phyloP scores from a whole-genome alignment of 2,888 invertebrate genomes.

The Eristalis pertinax region DNA sequence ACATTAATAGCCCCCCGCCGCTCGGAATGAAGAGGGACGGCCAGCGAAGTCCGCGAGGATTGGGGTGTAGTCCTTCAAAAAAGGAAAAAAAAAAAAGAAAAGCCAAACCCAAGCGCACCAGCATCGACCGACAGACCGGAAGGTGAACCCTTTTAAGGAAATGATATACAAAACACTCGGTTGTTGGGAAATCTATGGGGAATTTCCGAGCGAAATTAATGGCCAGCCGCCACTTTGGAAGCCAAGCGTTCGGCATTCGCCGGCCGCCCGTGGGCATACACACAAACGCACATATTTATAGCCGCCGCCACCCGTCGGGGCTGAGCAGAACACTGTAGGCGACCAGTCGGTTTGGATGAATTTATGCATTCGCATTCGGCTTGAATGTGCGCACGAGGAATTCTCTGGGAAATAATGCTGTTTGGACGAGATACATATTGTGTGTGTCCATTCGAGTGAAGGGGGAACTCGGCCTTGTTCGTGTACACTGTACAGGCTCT shows the following conservation, averaged over 20 bases:
- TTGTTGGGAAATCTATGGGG: constrained; percentile 61
- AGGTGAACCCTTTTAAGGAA: constrained; percentile 78
- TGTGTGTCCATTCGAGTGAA: not conserved
- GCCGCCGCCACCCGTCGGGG: too few relatives aligned
- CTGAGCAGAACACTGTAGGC: not conserved
- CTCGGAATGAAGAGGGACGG: not conserved
- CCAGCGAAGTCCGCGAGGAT: not conserved
- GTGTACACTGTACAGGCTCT: not conserved
- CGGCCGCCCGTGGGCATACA: not conserved
- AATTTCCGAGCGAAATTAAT: constrained; percentile 70
- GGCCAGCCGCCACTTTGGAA: constrained; percentile 63
- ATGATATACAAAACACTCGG: constrained; percentile 76
- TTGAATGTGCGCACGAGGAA: constrained; percentile 42
- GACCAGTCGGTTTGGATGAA: constrained; percentile 14
- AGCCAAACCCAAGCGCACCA: not conserved
- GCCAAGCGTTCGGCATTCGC: constrained; percentile 11
- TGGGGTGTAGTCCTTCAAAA: not conserved
- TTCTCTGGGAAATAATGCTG: constrained; percentile 6
- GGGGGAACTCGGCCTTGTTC: not conserved
- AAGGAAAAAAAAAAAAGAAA: not conserved
- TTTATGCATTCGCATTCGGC: constrained; percentile 52
- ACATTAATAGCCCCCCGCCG: constrained; percentile 39
- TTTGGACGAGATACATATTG: not conserved
- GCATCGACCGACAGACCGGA: constrained; percentile 53
- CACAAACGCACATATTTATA: not conserved